A percentile compares a stretch with the other conserved stretches of the same genome.
Evolutionary conservation across 1,140 invertebrate genomes (phyloP).

Genomic region (Globodera rostochiensis): DNA sequence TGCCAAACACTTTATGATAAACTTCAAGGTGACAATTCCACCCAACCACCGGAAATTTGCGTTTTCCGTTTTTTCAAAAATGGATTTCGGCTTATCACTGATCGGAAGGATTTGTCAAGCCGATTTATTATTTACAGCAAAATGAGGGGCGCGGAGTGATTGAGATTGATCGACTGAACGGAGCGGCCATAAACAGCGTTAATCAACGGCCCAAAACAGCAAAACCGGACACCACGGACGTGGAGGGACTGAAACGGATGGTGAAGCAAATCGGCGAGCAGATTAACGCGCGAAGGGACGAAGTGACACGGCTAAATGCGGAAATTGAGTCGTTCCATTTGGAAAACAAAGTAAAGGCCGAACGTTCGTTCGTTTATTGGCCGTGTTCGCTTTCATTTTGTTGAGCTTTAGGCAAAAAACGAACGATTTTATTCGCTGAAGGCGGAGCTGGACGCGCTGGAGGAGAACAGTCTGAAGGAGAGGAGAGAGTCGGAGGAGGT

Average conservation of each 20-base stretch:
- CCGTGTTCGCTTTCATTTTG: neutral
- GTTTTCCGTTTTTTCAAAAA: too few species aligned
- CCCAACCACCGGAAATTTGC: neutral
- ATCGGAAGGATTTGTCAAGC: too few species aligned
- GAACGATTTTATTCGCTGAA: slow-evolving; percentile 49
- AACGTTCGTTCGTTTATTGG: slow-evolving; percentile 6
- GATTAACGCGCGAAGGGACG: slow-evolving; percentile 29
- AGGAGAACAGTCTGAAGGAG: slow-evolving; percentile 32
- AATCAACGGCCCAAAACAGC: slow-evolving; percentile 50
- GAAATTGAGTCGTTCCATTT: slow-evolving; percentile 45
- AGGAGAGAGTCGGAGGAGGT: slow-evolving; percentile 36
- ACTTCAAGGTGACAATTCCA: too few species aligned
- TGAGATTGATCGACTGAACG: slow-evolving; percentile 40
- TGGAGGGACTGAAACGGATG: slow-evolving; percentile 38
- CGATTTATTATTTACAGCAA: slow-evolving; percentile 24
- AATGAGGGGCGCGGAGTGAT: slow-evolving; percentile 49
- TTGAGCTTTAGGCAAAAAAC: slow-evolving; percentile 42
- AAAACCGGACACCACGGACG: slow-evolving; percentile 41
- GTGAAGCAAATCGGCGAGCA: slow-evolving; percentile 47
- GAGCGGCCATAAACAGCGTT: slow-evolving; percentile 11
- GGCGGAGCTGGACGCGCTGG: slow-evolving; percentile 41
- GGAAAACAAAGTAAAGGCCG: slow-evolving; percentile 41
- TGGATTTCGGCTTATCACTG: too few species aligned
- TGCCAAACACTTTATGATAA: too few species aligned
- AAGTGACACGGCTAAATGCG: slow-evolving; percentile 30